Base-by-base conservation (phyloP, 2,888 invertebrate species). In the Periphyllus acericola region DNA sequence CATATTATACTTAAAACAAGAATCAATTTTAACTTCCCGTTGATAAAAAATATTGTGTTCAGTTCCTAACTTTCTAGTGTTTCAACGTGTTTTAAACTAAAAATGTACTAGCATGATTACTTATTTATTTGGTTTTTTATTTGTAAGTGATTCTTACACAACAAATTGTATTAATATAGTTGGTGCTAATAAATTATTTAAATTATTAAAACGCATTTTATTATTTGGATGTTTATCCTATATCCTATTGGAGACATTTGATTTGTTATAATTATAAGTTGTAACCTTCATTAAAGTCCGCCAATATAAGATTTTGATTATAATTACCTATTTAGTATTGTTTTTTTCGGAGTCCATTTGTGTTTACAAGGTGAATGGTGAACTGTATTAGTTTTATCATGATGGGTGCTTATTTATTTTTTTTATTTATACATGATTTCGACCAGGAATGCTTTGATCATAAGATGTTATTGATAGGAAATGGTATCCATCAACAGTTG, bases 181-280 rank as follows among this genome's bases (percentile, higher is more conserved):
- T 81, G 87, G 87, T 87, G 87, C 87, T 87, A 87, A 87, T 87
- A 81, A 87, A 87, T 71, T 87, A 87, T 87, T 87, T 74, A 46
- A 66, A 87, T 72, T 86, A 86, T 60, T 40, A 55, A 60, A 34
- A 46, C 60, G 68, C 5, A 19, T 79, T 79, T 78, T 17, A 46
- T 46, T n/a, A 21, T 76, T 40, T 19, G 36, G 0, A 74, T 40
- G 8, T 72, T 25, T 66, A 66, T n/a, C n/a, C 25, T 66, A n/a
- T 66, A 21, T 60, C 25, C 25, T 4, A 25, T 25, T 60, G 14
- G 14, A 14, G 14, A 46, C 14, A 46, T 46, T 14, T 46, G 46
- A 46, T 14, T 46, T 11, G 1, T 46, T 46, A 46, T 46, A 46
- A 46, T 11, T n/a, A n/a, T n/a, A n/a, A n/a, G n/a, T n/a, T n/a